Evolutionary conservation across 2,888 invertebrate species (phyloP), one percentile per base, ranked within the genome.

Genomic region (Cataglyphis albicans): DNA sequence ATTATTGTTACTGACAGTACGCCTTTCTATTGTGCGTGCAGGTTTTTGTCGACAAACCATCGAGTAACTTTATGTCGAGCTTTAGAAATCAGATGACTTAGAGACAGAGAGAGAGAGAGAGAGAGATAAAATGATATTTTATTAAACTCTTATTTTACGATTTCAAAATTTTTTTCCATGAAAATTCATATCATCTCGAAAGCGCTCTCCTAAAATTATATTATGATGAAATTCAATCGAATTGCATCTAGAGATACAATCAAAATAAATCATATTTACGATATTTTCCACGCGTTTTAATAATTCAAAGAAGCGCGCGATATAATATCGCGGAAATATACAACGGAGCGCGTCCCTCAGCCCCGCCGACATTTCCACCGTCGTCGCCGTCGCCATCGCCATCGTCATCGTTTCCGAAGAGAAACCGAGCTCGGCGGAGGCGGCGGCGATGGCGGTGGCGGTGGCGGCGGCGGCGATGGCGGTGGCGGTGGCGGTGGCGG

Each of bases 381-480:
- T 63, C 29, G 70, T 41, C 25, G 35, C 18, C 29, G 44, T 15
- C 63, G 63, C 29, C 81, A 41, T 25, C 38, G 84, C 65, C 67
- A 44, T 87, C 88, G 83, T 61, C 64, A 70, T 80, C 86, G 83
- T 70, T 73, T 70, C 70, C 67, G 74, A 68, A 59, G 78, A 78
- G 78, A 78, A 78, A 78, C 78, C 44, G 41, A 35, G 75, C 64
- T 55, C n/a, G n/a, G n/a, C n/a, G n/a, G n/a, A n/a, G n/a, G n/a
- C n/a, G n/a, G n/a, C 25, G 25, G 25, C 25, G 25, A 25, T 1
- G 25, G 25, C 25, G 25, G 25, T 1, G 25, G 25, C 25, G 25
- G 25, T 25, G 25, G 25, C 25, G 25, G 25, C 25, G 25, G 25
- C 25, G 25, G 25, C 1, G 25, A 1, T 1, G 25, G 25, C 1